These are phyloP conservation scores for Brachycybe producta DNA, from an alignment of 2,888 invertebrate genomes.

Conservation along the genomic window DNA sequence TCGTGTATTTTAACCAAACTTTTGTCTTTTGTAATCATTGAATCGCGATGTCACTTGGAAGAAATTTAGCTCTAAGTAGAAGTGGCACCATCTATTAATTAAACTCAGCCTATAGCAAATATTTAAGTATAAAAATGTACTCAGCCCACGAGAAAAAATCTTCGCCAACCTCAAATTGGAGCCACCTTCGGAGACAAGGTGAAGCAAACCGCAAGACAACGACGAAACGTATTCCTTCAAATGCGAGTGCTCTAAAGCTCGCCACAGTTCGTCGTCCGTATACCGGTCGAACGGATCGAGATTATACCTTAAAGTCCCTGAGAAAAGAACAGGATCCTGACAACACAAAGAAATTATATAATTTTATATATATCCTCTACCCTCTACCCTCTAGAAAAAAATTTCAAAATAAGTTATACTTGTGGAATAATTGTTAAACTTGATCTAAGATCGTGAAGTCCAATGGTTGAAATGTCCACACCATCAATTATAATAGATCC, in stretches of 20 bases:
- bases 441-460: conserved; percentile 70
- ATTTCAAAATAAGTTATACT: conserved; percentile 23
- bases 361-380: too few relatives aligned
- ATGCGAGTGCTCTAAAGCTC: conserved; percentile 41
- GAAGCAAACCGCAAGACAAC: conserved; percentile 30
- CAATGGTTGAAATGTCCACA: conserved; percentile 62
- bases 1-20: too few relatives aligned
- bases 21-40: too few relatives aligned
- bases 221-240: conserved; percentile 35
- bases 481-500: conserved; percentile 74
- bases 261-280: conserved; percentile 42
- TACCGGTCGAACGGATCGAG: conserved; percentile 32
- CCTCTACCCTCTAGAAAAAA: too few relatives aligned
- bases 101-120: too few relatives aligned
- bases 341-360: not conserved
- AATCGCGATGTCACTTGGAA: too few relatives aligned
- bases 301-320: conserved; percentile 8
- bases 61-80: too few relatives aligned
- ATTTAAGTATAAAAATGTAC: too few relatives aligned
- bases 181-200: conserved; percentile 45
- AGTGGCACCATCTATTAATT: too few relatives aligned
- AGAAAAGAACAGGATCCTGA: conserved; percentile 30
- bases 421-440: conserved; percentile 62
- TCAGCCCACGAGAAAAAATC: too few relatives aligned
- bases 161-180: conserved; percentile 53